These are phyloP conservation scores for Galaxias olidus DNA, from an alignment of 2,797 vertebrate species.

Conservation along the genomic window DNA sequence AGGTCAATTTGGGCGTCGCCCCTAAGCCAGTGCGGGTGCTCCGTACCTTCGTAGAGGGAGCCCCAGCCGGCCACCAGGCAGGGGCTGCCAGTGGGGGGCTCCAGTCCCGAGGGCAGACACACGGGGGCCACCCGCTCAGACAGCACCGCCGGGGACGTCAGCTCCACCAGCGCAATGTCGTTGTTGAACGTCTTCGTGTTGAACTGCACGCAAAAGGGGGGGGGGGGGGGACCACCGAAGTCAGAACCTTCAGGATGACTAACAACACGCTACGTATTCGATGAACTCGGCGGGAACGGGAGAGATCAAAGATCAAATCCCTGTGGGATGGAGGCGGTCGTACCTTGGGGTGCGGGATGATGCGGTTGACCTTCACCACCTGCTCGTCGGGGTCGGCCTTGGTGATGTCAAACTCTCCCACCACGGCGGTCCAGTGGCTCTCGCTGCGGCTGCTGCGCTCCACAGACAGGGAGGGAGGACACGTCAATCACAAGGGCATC, in stretches of 20 bases:
- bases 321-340: neutral
- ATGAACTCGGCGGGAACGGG: no score
- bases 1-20: no score
- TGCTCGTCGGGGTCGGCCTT: constrained; percentile 77
- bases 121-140: constrained; percentile 78
- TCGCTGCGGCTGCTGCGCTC: constrained; percentile 82
- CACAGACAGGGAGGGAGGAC: constrained; percentile 5
- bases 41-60: constrained; percentile 88
- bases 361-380: constrained; percentile 84
- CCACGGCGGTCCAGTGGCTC: constrained; percentile 87
- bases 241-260: no score
- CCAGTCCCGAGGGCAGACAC: constrained; percentile 83
- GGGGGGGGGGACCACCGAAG: neutral
- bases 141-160: constrained; percentile 75
- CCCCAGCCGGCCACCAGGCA: constrained; percentile 95
- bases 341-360: constrained; percentile 92
- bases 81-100: constrained; percentile 81
- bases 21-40: neutral
- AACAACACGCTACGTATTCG: no score
- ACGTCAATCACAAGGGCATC: neutral
- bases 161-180: constrained; percentile 89
- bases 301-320: no score
- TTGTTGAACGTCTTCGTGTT: constrained; percentile 91
- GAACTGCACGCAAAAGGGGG: constrained; percentile 86
- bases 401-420: constrained; percentile 85